A percentile compares a stretch with the other conserved stretches of the same genome.
phyloP scores from a whole-genome alignment of 2,113 vertebrate species.

The Misgurnus mizolepis region DNA sequence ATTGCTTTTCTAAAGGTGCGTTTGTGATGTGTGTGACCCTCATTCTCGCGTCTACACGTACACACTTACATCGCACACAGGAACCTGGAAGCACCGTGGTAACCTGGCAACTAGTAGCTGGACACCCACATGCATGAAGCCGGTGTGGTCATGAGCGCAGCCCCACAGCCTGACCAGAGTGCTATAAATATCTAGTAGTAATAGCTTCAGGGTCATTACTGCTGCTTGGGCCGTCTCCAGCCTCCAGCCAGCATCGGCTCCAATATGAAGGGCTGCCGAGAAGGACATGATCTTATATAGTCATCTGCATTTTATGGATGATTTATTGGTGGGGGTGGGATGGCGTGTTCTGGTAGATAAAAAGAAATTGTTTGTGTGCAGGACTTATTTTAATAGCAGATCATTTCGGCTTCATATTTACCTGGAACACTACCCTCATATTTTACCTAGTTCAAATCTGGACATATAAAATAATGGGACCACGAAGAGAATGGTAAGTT shows the following conservation, averaged over 20 bases:
- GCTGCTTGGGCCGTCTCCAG: constrained; percentile 11
- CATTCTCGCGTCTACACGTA: background rate
- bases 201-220: constrained; percentile 43
- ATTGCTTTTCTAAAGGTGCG: constrained; percentile 8
- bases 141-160: constrained; percentile 63
- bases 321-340: constrained; percentile 24
- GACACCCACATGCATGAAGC: constrained; percentile 70
- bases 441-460: background rate
- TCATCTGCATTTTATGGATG: constrained; percentile 37
- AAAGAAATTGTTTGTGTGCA: constrained; percentile 3
- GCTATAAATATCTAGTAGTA: constrained; percentile 45
- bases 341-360: constrained; percentile 23
- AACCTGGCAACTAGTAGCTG: constrained; percentile 78
- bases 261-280: constrained; percentile 31
- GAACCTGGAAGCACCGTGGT: constrained; percentile 56
- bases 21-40: background rate
- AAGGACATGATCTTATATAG: constrained; percentile 5
- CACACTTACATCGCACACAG: constrained; percentile 55
- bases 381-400: constrained; percentile 2
- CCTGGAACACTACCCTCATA: background rate
- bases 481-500: background rate
- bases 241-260: constrained; percentile 23
- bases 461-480: background rate
- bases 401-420: constrained; percentile 6
- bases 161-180: constrained; percentile 44